Evolutionary conservation across 1,140 invertebrate species (phyloP), one percentile per base, ranked within the genome.

Genomic region (Lepidostoma basale): DNA sequence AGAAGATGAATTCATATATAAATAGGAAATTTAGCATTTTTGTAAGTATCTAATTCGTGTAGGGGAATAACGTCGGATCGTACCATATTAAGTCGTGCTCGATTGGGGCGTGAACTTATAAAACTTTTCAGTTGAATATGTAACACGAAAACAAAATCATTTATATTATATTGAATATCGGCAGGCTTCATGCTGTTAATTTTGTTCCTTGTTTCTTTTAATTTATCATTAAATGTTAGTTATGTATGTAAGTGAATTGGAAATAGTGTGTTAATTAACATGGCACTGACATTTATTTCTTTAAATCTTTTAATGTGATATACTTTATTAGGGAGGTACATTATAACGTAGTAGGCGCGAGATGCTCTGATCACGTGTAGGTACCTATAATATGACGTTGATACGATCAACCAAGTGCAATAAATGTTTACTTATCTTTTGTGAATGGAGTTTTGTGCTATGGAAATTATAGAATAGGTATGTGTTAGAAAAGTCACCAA

Each of bases 1-100:
- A 67, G 45, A 42, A n/a, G 63, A 58, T 42, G 33, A 44, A 66
- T 66, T 65, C 23, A 23, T 67, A 64, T 60, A 56, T 66, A 58
- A 66, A 69, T 58, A 69, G 59, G 45, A 52, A 26, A 69, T 66
- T 73, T 73, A 69, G 67, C 58, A 63, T 49, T 73, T 69, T 73
- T 69, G 62, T 70, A 67, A 73, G 64, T 69, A 68, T 66, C 16
- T 64, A 67, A 68, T 64, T 64, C 63, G 66, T 62, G 45, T 72
- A 72, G 64, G 49, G 39, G 66, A 72, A 72, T 68, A 58, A 68
- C 47, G 49, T 4, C n/a, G 36, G 23, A 60, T 23, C 56, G 33
- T 23, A 33, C 9, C 5, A 36, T 36, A 12, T n/a, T 22, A 20
- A n/a, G 8, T 23, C 56, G 39, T 42, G 56, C 22, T 25, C 39